A percentile compares a stretch with the other conserved stretches of the same genome.
These are phyloP conservation scores for Xiphophorus birchmanni DNA, from an alignment of 2,797 vertebrate species.

Conservation along the genomic window DNA sequence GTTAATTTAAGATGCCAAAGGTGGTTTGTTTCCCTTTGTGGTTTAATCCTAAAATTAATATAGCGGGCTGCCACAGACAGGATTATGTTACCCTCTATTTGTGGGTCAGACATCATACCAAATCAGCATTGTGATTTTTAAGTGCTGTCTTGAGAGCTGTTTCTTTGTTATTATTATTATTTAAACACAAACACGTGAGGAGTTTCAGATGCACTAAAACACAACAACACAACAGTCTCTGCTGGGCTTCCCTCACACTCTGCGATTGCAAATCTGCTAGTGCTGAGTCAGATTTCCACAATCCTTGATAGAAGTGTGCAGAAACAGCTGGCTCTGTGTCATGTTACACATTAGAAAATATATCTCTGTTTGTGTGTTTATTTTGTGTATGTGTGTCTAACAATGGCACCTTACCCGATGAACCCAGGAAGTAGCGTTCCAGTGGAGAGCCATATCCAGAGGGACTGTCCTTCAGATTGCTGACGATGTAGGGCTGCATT, in stretches of 20 bases:
- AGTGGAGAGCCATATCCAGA: slow-evolving; percentile 85
- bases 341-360: slow-evolving; percentile 23
- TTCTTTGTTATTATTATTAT: slow-evolving; percentile 18
- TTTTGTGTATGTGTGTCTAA: neutral
- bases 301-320: slow-evolving; percentile 35
- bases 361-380: neutral
- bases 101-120: slow-evolving; percentile 17
- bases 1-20: slow-evolving; percentile 74
- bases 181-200: slow-evolving; percentile 49
- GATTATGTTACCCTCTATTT: slow-evolving; percentile 62
- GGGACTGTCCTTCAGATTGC: slow-evolving; percentile 81
- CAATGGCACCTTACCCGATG: slow-evolving; percentile 81
- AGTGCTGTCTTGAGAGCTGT: slow-evolving; percentile 21
- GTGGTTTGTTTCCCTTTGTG: slow-evolving; percentile 68
- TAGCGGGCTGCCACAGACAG: slow-evolving; percentile 57
- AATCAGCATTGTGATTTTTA: slow-evolving; percentile 26
- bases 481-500: slow-evolving; percentile 84
- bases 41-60: slow-evolving; percentile 75
- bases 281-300: slow-evolving; percentile 53
- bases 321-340: slow-evolving; percentile 45
- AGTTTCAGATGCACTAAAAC: slow-evolving; percentile 45
- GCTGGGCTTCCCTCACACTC: slow-evolving; percentile 65
- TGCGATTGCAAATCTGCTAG: slow-evolving; percentile 37
- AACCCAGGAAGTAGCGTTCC: slow-evolving; percentile 90
- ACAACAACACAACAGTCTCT: slow-evolving; percentile 56